A percentile compares a stretch with the other conserved stretches of the same genome.
phyloP scores from a whole-genome alignment of 2,888 invertebrate species.

The Neocrepidodera transversa region DNA sequence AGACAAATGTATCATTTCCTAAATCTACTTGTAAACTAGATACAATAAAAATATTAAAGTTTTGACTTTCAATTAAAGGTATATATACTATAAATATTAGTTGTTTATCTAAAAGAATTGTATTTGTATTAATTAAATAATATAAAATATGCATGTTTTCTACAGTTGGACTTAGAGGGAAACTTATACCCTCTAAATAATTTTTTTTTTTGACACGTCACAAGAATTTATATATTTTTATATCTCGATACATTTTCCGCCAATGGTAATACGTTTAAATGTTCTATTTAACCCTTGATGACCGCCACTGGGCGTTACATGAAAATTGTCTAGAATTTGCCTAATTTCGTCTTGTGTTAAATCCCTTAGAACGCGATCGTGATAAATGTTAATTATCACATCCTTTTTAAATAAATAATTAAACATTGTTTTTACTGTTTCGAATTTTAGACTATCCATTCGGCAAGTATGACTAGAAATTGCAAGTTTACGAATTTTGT shows the following conservation, averaged over 20 bases:
- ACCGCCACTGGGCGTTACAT: constrained; percentile 40
- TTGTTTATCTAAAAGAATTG: neutral
- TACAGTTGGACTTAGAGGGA: neutral
- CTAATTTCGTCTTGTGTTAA: no score
- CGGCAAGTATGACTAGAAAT: no score
- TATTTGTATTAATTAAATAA: neutral
- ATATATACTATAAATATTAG: neutral
- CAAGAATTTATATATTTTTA: no score
- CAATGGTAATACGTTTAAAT: no score
- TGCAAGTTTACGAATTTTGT: no score
- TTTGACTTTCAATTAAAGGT: constrained; percentile 2
- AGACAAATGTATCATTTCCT: neutral
- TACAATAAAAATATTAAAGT: neutral
- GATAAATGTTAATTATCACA: no score
- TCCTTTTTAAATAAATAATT: no score
- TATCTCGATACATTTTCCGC: no score
- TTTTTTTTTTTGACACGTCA: neutral
- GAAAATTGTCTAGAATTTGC: constrained; percentile 29
- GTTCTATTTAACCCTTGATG: constrained; percentile 41
- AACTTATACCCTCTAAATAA: neutral
- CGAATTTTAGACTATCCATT: no score
- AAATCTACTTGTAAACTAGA: constrained; percentile 6
- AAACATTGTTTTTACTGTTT: no score
- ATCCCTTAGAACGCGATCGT: no score
- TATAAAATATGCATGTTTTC: constrained; percentile 6